phyloP scores from a whole-genome alignment of 2,888 invertebrate genomes.

The Nomada hirtipes region DNA sequence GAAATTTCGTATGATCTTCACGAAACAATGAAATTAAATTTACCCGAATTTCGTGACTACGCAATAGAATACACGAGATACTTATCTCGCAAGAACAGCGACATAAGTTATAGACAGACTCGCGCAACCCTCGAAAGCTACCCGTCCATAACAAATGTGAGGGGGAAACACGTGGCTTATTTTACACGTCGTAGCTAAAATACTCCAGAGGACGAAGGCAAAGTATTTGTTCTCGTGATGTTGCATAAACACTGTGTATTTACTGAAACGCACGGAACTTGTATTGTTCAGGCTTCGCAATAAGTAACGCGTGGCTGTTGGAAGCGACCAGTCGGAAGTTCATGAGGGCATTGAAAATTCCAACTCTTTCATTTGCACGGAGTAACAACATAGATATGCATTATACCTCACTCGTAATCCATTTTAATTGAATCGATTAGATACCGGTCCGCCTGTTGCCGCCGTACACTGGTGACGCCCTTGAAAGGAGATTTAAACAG shows the following conservation, averaged over 20 bases:
- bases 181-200: neutral
- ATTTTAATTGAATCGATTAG: conserved; percentile 39
- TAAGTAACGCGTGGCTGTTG: neutral
- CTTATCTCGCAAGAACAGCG: too few relatives aligned
- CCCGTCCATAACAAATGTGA: neutral
- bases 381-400: conserved; percentile 30
- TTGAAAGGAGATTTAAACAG: neutral
- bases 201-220: neutral
- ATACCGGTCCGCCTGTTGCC: neutral
- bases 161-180: neutral
- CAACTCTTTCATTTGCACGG: neutral
- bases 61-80: too few relatives aligned
- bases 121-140: too few relatives aligned
- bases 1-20: too few relatives aligned
- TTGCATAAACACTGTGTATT: conserved; percentile 26
- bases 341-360: neutral
- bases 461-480: too few relatives aligned
- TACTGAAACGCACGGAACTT: neutral
- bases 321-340: neutral
- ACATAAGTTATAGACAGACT: too few relatives aligned
- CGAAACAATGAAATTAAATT: too few relatives aligned
- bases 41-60: too few relatives aligned
- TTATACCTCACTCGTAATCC: conserved; percentile 4
- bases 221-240: conserved; percentile 7
- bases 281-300: neutral